Evolutionary conservation across 2,888 invertebrate species (phyloP).

Genomic region (Sisyra terminalis): DNA sequence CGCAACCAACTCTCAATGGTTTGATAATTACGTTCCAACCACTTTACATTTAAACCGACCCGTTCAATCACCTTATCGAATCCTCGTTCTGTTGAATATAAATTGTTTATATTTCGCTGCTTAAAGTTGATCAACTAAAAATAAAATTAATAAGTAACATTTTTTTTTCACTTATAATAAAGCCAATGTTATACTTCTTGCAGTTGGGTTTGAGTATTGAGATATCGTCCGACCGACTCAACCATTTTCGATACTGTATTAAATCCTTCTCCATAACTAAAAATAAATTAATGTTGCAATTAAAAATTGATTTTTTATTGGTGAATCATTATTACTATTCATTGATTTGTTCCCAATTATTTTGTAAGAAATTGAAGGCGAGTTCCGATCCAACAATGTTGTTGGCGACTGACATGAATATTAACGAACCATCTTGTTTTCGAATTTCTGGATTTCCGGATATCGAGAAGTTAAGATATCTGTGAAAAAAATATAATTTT

Average conservation of each 20-base stretch:
- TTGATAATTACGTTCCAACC: conserved; percentile 36
- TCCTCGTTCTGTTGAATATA: conserved; percentile 31
- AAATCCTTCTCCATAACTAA: conserved; percentile 36
- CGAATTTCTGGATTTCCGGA: conserved; percentile 33
- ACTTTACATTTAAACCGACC: conserved; percentile 33
- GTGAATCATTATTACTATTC: too few species aligned
- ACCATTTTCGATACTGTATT: conserved; percentile 35
- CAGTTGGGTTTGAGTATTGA: conserved; percentile 31
- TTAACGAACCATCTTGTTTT: conserved; percentile 41
- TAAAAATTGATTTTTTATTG: background rate
- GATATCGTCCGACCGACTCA: conserved; percentile 30
- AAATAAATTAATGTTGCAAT: conserved; percentile 9
- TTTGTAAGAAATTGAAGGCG: conserved; percentile 39
- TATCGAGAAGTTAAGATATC: conserved; percentile 33
- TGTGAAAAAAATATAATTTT: conserved; percentile 17
- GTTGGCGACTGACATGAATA: conserved; percentile 37
- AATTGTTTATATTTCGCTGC: conserved; percentile 23
- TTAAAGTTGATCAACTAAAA: conserved; percentile 26
- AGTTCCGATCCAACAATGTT: conserved; percentile 40
- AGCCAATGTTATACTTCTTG: conserved; percentile 17
- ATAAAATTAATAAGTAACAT: background rate
- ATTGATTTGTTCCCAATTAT: conserved; percentile 28
- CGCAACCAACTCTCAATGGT: conserved; percentile 22
- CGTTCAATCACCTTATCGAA: conserved; percentile 35
- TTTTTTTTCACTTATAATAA: background rate